Conservation (phyloP, 1,140 invertebrate genomes). For the Lepidurus arcticus region DNA sequence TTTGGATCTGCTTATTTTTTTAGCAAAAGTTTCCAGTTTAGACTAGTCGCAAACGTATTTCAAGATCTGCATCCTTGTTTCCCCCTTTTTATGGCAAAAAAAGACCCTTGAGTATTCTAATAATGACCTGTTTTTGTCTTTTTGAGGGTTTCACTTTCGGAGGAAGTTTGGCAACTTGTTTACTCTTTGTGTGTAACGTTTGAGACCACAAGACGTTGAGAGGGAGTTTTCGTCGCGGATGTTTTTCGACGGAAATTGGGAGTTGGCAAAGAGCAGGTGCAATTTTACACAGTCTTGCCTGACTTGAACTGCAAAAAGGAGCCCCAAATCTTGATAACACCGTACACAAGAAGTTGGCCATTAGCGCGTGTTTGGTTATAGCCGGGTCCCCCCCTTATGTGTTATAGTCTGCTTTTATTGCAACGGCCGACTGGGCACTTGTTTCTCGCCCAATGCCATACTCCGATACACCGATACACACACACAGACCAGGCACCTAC, state of each 20-base stretch:
- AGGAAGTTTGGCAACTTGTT: too few relatives aligned
- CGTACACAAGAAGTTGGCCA: not conserved
- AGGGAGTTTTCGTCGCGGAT: not conserved
- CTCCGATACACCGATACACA: too few relatives aligned
- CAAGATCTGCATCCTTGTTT: not conserved
- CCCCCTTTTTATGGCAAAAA: conserved; percentile 2
- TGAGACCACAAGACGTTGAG: too few relatives aligned
- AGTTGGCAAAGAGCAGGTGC: not conserved
- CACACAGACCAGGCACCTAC: too few relatives aligned
- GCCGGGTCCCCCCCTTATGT: too few relatives aligned
- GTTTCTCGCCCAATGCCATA: not conserved
- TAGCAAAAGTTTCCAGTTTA: not conserved
- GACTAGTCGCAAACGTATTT: not conserved
- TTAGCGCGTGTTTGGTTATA: not conserved
- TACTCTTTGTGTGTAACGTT: too few relatives aligned
- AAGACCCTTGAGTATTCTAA: too few relatives aligned
- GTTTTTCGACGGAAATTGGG: not conserved
- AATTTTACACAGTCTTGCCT: conserved; percentile 10
- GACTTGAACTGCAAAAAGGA: not conserved
- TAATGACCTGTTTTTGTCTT: too few relatives aligned
- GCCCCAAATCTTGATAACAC: not conserved
- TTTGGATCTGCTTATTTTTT: not conserved
- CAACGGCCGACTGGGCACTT: conserved; percentile 6
- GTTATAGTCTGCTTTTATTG: not conserved
- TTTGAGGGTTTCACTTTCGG: too few relatives aligned